These are phyloP conservation scores for Drosophila setifemur DNA, from an alignment of 1,140 invertebrate species.

Conservation along the genomic window DNA sequence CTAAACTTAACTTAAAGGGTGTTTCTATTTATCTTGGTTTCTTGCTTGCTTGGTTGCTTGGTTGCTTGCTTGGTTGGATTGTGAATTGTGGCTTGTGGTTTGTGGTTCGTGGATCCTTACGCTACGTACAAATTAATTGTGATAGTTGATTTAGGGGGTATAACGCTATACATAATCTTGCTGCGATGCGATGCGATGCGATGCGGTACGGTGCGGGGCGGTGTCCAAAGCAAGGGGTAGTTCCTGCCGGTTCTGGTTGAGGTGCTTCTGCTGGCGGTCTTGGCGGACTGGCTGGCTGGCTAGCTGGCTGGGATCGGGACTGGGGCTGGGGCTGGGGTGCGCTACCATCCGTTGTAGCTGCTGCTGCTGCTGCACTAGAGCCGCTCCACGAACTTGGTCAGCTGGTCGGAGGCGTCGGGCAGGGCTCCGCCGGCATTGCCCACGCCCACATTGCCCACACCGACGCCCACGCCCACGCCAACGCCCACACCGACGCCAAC, in stretches of 20 bases:
- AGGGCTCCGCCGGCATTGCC: conserved; percentile 84
- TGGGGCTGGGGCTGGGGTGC: too few relatives aligned
- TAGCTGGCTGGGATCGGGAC: too few relatives aligned
- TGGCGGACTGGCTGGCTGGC: too few relatives aligned
- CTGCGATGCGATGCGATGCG: too few relatives aligned
- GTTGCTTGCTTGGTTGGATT: background rate
- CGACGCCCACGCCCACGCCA: conserved; percentile 57
- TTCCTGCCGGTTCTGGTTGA: too few relatives aligned
- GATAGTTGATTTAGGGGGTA: conserved; percentile 4
- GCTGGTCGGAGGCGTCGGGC: conserved; percentile 95
- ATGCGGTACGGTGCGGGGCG: too few relatives aligned
- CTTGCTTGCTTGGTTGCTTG: background rate
- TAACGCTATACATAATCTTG: background rate
- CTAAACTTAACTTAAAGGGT: conserved; percentile 17
- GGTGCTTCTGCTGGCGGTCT: too few relatives aligned
- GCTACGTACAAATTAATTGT: conserved; percentile 35
- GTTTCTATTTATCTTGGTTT: too few relatives aligned
- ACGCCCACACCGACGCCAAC: conserved; percentile 82
- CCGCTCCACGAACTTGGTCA: conserved; percentile 96
- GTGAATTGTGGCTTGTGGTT: background rate
- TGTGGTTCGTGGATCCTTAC: background rate
- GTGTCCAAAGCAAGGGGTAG: too few relatives aligned
- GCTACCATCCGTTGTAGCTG: conserved; percentile 33
- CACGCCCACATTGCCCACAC: conserved; percentile 45
- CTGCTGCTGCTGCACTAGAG: conserved; percentile 83